Percentiles rank a stretch among this genome's conserved stretches.
These are phyloP conservation scores for Cylindroiulus punctatus DNA, from an alignment of 2,888 invertebrate species.

Conservation along the genomic window DNA sequence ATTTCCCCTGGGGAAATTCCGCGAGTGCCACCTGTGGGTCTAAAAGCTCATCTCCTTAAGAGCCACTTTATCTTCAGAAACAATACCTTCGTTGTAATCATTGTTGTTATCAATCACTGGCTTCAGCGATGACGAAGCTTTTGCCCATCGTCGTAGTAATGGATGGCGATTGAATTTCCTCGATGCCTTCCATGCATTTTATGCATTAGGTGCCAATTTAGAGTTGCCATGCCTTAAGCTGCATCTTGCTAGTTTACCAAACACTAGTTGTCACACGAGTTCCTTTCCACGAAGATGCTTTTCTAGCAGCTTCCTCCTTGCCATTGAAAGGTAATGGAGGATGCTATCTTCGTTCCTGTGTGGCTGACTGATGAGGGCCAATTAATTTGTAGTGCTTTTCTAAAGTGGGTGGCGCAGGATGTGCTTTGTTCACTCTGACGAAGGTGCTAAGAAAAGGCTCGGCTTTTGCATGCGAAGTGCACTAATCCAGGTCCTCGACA, in stretches of 20 bases:
- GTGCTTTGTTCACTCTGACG: too few species aligned
- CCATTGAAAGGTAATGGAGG: neutral
- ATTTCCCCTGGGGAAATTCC: too few species aligned
- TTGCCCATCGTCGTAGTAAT: neutral
- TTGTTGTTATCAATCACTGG: neutral
- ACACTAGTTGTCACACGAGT: too few species aligned
- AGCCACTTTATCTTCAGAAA: neutral
- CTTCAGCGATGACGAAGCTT: neutral
- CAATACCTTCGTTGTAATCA: neutral
- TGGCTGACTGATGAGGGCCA: too few species aligned
- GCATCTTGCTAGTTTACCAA: too few species aligned
- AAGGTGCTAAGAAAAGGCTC: too few species aligned
- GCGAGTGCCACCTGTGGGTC: neutral
- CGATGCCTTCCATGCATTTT: neutral
- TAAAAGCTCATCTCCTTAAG: neutral
- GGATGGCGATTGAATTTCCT: neutral
- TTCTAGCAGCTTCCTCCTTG: neutral
- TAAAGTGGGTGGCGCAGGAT: too few species aligned
- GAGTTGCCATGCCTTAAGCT: neutral
- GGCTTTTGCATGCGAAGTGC: too few species aligned
- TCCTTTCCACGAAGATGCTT: neutral
- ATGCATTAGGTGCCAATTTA: neutral
- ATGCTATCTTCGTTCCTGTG: too few species aligned
- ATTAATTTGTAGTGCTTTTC: too few species aligned
- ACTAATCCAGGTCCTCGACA: too few species aligned